Conservation (phyloP, 2,113 vertebrate genomes). For the Neogale vison region DNA sequence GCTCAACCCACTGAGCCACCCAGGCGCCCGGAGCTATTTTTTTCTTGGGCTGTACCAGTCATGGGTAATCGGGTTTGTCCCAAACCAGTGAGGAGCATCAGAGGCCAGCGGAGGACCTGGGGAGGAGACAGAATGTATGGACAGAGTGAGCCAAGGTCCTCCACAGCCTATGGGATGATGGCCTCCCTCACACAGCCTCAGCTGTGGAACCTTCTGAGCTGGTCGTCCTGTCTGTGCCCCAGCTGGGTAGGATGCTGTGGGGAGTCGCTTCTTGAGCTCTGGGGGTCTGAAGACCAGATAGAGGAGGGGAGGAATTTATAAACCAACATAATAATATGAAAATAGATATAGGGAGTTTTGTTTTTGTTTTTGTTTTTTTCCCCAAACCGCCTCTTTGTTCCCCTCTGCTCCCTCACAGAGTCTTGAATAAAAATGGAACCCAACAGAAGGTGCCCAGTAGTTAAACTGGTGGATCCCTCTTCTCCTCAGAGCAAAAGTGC, state of each 20-base stretch:
- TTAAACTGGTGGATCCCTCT: neutral
- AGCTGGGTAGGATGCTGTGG: neutral
- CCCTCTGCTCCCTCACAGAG: neutral
- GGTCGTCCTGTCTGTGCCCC: neutral
- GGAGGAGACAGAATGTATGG: neutral
- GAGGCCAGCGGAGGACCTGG: neutral
- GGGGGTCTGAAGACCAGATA: neutral
- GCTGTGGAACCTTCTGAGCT: neutral
- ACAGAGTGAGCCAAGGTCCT: neutral
- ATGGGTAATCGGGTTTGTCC: neutral
- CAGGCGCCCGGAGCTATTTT: neutral
- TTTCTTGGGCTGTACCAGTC: neutral
- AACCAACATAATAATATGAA: neutral
- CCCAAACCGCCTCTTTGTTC: neutral
- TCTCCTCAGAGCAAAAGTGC: neutral
- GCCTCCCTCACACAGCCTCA: neutral
- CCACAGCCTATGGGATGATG: neutral
- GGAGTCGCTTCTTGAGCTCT: neutral
- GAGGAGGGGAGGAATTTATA: neutral
- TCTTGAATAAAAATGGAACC: neutral
- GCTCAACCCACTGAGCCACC: too few relatives aligned
- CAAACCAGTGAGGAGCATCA: neutral
- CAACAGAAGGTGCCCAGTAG: neutral
- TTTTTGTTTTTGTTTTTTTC: too few relatives aligned
- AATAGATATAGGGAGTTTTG: neutral